A percentile compares a stretch with the other conserved stretches of the same genome.
Conservation (phyloP, 2,797 vertebrate genomes). For the Rhabdophis nuchalis region DNA sequence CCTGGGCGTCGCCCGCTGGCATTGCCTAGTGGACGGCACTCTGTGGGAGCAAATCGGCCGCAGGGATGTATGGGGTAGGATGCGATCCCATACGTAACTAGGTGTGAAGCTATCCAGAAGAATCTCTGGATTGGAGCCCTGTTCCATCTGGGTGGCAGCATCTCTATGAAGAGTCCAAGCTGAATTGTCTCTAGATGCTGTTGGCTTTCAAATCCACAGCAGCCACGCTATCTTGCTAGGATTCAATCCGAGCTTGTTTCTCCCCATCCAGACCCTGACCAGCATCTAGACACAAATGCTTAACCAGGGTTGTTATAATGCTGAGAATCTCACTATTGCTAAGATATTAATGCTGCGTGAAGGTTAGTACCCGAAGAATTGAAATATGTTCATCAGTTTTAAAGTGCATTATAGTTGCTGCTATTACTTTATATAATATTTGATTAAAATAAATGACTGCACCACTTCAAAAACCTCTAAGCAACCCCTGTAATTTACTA, state of each 20-base stretch:
- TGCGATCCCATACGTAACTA: too few relatives aligned
- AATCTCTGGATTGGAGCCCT: neutral
- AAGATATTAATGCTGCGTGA: neutral
- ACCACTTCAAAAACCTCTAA: neutral
- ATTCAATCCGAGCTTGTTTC: neutral
- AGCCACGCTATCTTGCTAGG: neutral
- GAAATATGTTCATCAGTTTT: neutral
- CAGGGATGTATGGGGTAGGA: too few relatives aligned
- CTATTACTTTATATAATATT: neutral
- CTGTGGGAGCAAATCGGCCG: too few relatives aligned
- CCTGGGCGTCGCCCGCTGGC: too few relatives aligned
- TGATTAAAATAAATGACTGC: neutral
- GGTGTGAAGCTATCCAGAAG: neutral
- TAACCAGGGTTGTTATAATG: neutral
- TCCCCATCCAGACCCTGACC: neutral
- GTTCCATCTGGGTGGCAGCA: neutral
- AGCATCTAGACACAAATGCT: neutral
- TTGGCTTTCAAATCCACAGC: neutral
- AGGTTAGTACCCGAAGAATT: neutral
- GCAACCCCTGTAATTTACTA: slow-evolving; percentile 3
- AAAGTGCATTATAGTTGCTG: neutral
- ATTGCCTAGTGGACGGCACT: too few relatives aligned
- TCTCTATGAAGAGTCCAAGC: neutral
- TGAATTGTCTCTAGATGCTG: neutral
- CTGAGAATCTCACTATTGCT: neutral